Conservation (phyloP, 2,113 vertebrate species). For the Aleadryas rufinucha region DNA sequence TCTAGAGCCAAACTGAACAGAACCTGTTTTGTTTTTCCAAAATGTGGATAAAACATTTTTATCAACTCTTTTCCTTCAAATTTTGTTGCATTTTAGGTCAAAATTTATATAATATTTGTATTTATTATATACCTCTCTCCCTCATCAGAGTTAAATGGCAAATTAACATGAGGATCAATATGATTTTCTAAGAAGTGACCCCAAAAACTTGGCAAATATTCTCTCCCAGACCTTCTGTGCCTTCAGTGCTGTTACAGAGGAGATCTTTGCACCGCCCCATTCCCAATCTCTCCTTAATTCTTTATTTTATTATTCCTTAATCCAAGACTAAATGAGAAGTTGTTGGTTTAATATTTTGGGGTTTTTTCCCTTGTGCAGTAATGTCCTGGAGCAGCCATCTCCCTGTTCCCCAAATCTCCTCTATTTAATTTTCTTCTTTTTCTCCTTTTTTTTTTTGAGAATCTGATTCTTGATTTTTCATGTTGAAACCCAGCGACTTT, state of each 20-base stretch:
- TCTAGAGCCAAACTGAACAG: background rate
- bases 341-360: rapidly evolving
- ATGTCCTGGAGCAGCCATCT: background rate
- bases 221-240: background rate
- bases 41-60: background rate
- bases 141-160: background rate
- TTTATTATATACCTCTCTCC: background rate
- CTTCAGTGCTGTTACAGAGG: background rate
- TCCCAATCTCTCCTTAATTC: background rate
- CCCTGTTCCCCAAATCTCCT: background rate
- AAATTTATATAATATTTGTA: background rate
- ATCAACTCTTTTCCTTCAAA: background rate
- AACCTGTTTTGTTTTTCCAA: background rate
- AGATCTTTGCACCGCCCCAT: background rate
- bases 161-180: background rate
- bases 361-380: background rate
- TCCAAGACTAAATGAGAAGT: background rate
- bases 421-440: background rate
- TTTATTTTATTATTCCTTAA: background rate
- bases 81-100: background rate
- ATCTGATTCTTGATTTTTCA: background rate
- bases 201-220: background rate
- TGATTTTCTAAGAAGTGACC: background rate
- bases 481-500: background rate
- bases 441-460: background rate